Percentiles rank a stretch among this genome's conserved stretches.
Evolutionary conservation across 2,797 vertebrate genomes (phyloP).

Genomic region (Myripristis murdjan): DNA sequence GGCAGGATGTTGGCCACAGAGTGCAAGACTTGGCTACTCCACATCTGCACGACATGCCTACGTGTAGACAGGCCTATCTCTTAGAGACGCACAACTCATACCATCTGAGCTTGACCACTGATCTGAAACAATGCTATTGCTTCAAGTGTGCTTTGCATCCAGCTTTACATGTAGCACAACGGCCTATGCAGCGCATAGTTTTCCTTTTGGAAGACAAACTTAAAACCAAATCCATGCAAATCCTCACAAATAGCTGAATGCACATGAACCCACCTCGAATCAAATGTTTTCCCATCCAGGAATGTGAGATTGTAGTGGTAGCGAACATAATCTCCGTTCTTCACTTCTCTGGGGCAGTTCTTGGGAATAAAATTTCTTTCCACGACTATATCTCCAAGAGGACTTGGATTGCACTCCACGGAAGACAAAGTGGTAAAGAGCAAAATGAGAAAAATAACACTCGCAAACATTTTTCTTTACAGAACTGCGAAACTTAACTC

Average conservation of each 20-base stretch:
- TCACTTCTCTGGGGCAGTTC: conserved; percentile 88
- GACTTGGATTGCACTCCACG: conserved; percentile 88
- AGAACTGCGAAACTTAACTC: background rate
- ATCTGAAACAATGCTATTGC: background rate
- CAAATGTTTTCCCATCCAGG: conserved; percentile 91
- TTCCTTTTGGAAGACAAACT: background rate
- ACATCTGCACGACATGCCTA: background rate
- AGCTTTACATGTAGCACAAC: background rate
- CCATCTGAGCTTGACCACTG: no score
- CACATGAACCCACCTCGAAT: conserved; percentile 90
- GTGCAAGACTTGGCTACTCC: background rate
- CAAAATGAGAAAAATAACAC: conserved; percentile 42
- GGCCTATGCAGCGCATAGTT: background rate
- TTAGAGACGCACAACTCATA: background rate
- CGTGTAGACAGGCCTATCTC: background rate
- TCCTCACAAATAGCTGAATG: no score
- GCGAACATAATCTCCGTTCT: conserved; percentile 92
- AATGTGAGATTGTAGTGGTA: conserved; percentile 98
- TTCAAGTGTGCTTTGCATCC: no score
- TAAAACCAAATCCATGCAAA: background rate
- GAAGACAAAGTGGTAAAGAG: conserved; percentile 68
- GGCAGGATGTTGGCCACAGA: background rate
- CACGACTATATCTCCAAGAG: conserved; percentile 93
- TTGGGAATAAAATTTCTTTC: conserved; percentile 90
- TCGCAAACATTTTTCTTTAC: conserved; percentile 71